Base-by-base conservation (phyloP, 92 coral and sea anemone species). In the Phenganax subtilis region DNA sequence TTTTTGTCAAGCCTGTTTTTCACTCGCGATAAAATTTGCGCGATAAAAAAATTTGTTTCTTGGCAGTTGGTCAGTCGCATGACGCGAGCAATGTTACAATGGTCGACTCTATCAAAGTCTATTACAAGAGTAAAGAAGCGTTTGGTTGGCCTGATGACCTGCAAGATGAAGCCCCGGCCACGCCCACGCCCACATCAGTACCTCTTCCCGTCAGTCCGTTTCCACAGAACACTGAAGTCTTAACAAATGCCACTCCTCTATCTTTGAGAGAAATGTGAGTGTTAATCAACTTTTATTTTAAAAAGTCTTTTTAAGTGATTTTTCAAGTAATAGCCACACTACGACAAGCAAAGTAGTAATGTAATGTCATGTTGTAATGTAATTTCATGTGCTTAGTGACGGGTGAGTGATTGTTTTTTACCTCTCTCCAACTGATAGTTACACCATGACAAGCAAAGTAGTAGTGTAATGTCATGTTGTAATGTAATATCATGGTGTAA, bases 71-170 rank as follows among this genome's bases (percentile, higher is more conserved):
- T 29, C 97, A 96, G 87, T 92, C 99, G 31, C 81, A 89, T 71
- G 99, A 96, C 62, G 90, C 96, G 2, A 89, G 92, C 74, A 94
- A 92, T 59, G 99, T 96, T 47, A 90, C 99, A 12, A 96, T 96
- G 99, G 83, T 96, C 30, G 99, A 96, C 84, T 96, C 99, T 9
- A 91, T 96, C 87, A 96, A 92, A 84, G 93, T 96, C 31, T 96
- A 96, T 29, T 76, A 90, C 58, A 91, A 90, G 86, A 96, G 91
- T 16, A 96, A 96, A 71, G 99, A 96, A 84, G 92, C 89, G 14
- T 96, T 96, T 87, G 99, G 99, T 60, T 96, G 99, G 99, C 99
- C 99, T 6, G 99, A 96, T 71, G 99, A 96, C 53, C 93, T 92
- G 0, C 99, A 90, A 74, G 99, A 96, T 37, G 99, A 96, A 73